Conservation (phyloP, 2,797 vertebrate genomes). For the Enoplosus armatus region DNA sequence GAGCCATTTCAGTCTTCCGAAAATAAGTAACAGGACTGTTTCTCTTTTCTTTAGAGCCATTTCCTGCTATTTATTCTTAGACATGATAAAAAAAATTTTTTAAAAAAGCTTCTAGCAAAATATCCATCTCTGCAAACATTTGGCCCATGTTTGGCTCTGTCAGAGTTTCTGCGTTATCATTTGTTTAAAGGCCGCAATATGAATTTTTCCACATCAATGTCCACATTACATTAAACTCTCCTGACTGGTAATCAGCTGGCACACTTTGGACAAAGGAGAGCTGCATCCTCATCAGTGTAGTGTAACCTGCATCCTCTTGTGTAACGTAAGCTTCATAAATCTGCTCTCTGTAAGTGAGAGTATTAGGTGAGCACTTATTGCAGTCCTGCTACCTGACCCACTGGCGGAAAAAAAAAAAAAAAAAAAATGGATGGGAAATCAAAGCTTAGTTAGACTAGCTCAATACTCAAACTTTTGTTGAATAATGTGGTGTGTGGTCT, state of each 20-base stretch:
- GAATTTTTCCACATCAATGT: not conserved
- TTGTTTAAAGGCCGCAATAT: not conserved
- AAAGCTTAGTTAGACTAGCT: slow-evolving; percentile 57
- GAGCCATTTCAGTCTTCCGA: not conserved
- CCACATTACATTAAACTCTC: not conserved
- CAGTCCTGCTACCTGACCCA: slow-evolving; percentile 42
- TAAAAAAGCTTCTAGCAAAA: not conserved
- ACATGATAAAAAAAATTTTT: too few species aligned
- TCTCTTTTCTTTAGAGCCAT: not conserved
- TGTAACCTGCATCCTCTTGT: slow-evolving; percentile 12
- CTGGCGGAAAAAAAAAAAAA: slow-evolving; percentile 44
- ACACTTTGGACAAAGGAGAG: not conserved
- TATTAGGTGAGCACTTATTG: slow-evolving; percentile 40
- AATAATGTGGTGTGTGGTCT: slow-evolving; percentile 62
- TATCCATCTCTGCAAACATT: not conserved
- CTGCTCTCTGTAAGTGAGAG: slow-evolving; percentile 21
- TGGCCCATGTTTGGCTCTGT: not conserved
- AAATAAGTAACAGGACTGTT: slow-evolving; percentile 8
- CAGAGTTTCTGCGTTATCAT: not conserved
- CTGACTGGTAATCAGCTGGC: not conserved
- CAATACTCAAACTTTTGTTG: slow-evolving; percentile 62
- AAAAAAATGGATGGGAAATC: slow-evolving; percentile 66
- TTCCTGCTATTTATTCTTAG: slow-evolving; percentile 9
- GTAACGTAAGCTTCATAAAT: slow-evolving; percentile 21
- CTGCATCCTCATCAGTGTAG: not conserved